phyloP scores from a whole-genome alignment of 2,113 vertebrate genomes.

The Typhlomys cinereus region DNA sequence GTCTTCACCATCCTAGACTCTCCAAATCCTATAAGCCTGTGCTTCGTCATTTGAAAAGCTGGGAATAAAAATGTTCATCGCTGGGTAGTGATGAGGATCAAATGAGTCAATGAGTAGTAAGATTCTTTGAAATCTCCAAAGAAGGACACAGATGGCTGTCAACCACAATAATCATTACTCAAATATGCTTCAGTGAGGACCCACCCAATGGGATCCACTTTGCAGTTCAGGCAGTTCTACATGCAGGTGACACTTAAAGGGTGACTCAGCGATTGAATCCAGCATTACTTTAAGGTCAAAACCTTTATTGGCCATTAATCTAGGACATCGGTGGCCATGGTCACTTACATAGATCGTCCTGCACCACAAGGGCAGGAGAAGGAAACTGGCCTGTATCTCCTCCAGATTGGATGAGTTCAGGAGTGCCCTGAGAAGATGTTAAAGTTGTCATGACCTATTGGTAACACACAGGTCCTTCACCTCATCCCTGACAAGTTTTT shows the following conservation, averaged over 20 bases:
- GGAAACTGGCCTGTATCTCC: neutral
- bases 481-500: neutral
- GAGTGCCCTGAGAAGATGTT: neutral
- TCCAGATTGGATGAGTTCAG: neutral
- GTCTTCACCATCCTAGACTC: neutral
- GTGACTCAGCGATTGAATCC: neutral
- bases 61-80: neutral
- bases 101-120: neutral
- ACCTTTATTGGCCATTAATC: neutral
- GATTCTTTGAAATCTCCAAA: slow-evolving; percentile 20
- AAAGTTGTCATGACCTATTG: neutral
- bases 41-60: neutral
- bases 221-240: neutral
- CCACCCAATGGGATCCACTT: neutral
- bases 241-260: neutral
- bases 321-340: neutral
- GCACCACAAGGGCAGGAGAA: neutral
- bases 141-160: neutral
- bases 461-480: neutral
- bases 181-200: neutral
- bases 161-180: neutral
- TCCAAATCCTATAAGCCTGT: neutral
- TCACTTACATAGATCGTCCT: neutral
- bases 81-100: neutral
- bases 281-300: neutral